A percentile compares a stretch with the other conserved stretches of the same genome.
Conservation (phyloP, 2,113 vertebrate species). For the Pseudorectes ferrugineus region DNA sequence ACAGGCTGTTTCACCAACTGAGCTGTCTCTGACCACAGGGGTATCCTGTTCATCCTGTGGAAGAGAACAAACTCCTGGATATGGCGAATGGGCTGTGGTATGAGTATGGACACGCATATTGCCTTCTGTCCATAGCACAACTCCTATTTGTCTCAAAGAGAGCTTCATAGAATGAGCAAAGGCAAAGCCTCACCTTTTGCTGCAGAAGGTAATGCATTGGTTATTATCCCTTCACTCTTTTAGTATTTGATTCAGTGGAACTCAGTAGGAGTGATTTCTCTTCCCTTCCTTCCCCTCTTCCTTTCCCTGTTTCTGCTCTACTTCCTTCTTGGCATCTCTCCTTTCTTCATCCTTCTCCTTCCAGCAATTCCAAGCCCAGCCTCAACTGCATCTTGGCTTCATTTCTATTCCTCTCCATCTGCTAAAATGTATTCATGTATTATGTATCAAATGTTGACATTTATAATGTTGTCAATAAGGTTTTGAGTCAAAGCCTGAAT, state of each 20-base stretch:
- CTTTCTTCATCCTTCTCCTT: not conserved
- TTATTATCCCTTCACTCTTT: not conserved
- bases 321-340: conserved; percentile 37
- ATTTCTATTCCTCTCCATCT: conserved; percentile 33
- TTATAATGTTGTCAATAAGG: conserved; percentile 18
- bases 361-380: not conserved
- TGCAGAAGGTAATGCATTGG: not conserved
- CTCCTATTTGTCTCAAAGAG: not conserved
- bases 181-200: not conserved
- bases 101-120: not conserved
- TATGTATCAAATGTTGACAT: conserved; percentile 48
- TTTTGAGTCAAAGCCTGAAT: not conserved
- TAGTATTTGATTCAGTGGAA: not conserved
- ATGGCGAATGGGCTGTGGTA: accelerated
- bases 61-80: not conserved
- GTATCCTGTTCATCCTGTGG: not conserved
- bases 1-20: not conserved
- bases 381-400: conserved; percentile 9
- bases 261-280: not conserved
- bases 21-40: not conserved
- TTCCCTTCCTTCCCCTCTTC: not conserved
- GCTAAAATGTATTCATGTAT: conserved; percentile 9
- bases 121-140: not conserved
- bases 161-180: not conserved
- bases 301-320: conserved; percentile 11